phyloP scores from a whole-genome alignment of 2,888 invertebrate genomes.

The Cepaea hortensis region DNA sequence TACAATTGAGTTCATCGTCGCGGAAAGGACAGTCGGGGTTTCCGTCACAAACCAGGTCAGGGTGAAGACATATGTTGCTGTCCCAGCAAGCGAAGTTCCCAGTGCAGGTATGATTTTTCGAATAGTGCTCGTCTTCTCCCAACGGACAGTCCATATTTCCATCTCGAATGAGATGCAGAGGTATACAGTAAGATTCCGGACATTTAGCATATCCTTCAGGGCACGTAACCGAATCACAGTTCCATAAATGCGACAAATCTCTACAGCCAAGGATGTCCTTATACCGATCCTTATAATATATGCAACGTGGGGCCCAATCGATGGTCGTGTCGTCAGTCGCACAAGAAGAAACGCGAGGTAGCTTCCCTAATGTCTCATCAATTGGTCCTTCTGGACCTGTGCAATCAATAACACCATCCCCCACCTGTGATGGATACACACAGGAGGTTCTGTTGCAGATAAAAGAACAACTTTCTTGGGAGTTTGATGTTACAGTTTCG shows the following conservation, averaged over 20 bases:
- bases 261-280: slow-evolving; percentile 12
- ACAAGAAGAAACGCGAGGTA: slow-evolving; percentile 18
- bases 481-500: not conserved
- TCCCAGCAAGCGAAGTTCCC: slow-evolving; percentile 27
- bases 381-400: slow-evolving; percentile 39
- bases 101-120: not conserved
- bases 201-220: slow-evolving; percentile 43
- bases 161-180: slow-evolving; percentile 17
- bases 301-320: slow-evolving; percentile 27
- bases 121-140: slow-evolving; percentile 32
- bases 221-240: slow-evolving; percentile 28
- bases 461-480: slow-evolving; percentile 8
- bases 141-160: slow-evolving; percentile 25
- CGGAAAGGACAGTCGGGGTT: slow-evolving; percentile 16
- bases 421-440: slow-evolving; percentile 4
- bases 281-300: slow-evolving; percentile 32
- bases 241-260: slow-evolving; percentile 27
- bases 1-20: slow-evolving; percentile 19
- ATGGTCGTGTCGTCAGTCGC: not conserved
- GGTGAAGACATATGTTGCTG: slow-evolving; percentile 30
- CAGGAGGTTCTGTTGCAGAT: slow-evolving; percentile 41
- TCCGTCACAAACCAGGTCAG: slow-evolving; percentile 27
- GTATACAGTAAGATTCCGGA: slow-evolving; percentile 33
- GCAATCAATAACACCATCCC: slow-evolving; percentile 19
- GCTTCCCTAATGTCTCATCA: slow-evolving; percentile 29